A percentile compares a stretch with the other conserved stretches of the same genome.
phyloP scores from a whole-genome alignment of 2,797 vertebrate genomes.

The Falco rusticolus region DNA sequence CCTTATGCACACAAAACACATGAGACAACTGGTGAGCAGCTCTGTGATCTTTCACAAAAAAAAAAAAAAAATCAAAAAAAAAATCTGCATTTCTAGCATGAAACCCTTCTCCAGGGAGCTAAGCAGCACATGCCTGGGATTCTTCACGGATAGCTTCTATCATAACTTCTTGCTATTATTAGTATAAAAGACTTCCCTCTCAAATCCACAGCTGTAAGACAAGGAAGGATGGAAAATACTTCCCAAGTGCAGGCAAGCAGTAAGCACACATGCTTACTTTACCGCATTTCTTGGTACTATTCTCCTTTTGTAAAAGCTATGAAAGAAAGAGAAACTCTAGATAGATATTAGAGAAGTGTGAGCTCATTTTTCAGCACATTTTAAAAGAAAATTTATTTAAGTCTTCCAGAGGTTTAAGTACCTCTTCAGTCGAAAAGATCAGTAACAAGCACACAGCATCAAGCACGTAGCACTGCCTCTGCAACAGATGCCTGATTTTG shows the following conservation, averaged over 20 bases:
- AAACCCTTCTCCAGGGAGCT: constrained; percentile 56
- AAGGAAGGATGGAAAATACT: constrained; percentile 45
- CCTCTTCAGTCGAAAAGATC: not conserved
- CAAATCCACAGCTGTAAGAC: constrained; percentile 69
- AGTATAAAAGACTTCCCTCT: constrained; percentile 71
- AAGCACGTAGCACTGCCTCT: accelerated
- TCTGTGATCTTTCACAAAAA: constrained; percentile 35
- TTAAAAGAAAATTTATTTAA: not conserved
- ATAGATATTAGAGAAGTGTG: not conserved
- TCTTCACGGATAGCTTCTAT: constrained; percentile 68
- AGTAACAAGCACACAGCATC: not conserved
- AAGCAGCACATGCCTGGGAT: constrained; percentile 74
- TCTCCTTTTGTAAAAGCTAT: not conserved
- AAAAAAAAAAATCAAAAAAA: not conserved
- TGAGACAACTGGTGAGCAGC: constrained; percentile 77
- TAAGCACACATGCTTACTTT: constrained; percentile 1
- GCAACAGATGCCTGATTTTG: not conserved
- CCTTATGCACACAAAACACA: constrained; percentile 64
- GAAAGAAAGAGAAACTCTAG: not conserved
- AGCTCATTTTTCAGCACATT: constrained; percentile 18
- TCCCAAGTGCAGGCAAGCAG: not conserved
- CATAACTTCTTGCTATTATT: constrained; percentile 78
- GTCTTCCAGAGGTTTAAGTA: not conserved
- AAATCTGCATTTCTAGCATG: constrained; percentile 35
- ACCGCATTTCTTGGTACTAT: not conserved